Evolutionary conservation across 2,113 vertebrate species (phyloP).

Genomic region (Fregata magnificens): DNA sequence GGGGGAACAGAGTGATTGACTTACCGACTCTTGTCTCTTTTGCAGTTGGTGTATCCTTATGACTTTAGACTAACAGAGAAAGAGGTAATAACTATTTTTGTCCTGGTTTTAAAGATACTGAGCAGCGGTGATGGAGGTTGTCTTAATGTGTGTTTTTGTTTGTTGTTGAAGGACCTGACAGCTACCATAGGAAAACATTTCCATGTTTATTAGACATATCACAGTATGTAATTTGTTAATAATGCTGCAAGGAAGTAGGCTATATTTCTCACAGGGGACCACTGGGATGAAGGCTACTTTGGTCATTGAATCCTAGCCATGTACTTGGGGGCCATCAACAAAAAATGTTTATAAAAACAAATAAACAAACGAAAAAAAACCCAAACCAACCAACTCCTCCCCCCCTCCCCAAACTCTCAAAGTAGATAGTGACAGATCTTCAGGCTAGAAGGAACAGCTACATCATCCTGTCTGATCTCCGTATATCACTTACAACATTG

Average conservation of each 20-base stretch:
- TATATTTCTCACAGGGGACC: not conserved
- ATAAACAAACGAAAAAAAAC: not conserved
- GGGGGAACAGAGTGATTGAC: not conserved
- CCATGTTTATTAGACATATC: not conserved
- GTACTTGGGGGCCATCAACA: not conserved
- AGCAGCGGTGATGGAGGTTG: fast-evolving
- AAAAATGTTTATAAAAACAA: not conserved
- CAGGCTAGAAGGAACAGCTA: not conserved
- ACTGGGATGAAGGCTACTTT: not conserved
- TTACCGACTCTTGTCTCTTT: not conserved
- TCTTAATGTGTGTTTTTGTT: not conserved
- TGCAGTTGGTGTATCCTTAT: slow-evolving; percentile 87
- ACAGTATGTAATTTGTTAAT: not conserved
- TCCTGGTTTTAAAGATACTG: fast-evolving
- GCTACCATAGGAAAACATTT: not conserved
- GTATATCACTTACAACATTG: not conserved
- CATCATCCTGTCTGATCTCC: not conserved
- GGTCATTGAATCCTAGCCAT: not conserved
- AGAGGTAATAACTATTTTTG: slow-evolving; percentile 76
- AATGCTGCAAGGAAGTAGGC: not conserved
- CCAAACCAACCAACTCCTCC: not conserved
- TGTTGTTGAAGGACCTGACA: not conserved
- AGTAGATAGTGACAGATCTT: not conserved
- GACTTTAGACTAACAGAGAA: slow-evolving; percentile 90
- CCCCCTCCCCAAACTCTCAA: not conserved